Evolutionary conservation across 1,140 invertebrate species (phyloP), one percentile per base, ranked within the genome.

Genomic region (Cardiocondyla obscurior): DNA sequence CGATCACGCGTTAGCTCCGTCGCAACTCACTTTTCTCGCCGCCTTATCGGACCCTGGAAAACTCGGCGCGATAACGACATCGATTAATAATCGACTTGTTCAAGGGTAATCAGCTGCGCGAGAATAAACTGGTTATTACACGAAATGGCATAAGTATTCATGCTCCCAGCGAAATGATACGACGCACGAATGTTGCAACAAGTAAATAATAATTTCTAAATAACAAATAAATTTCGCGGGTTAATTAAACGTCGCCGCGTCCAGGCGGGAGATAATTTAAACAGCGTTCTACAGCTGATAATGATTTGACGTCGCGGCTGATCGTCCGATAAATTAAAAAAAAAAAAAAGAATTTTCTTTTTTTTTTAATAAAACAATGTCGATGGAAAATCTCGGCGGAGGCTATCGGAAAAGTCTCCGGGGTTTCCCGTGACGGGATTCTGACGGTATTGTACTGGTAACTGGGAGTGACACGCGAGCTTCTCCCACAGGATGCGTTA

Each of bases 391-490:
- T 79, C 49, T 77, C 28, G 42, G 33, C 49, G 49, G 55, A 85
- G 64, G 28, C 8, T 51, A 86, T 87, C 83, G 53, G 36, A 39
- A 39, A 55, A 73, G 79, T 60, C 77, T 39, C 72, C 64, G 69
- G 69, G 85, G 84, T 87, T 85, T 91, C 85, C 83, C 88, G 69
- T 91, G 84, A 91, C 89, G 88, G 85, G 64, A 90, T 89, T 88
- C 82, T 90, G 77, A 69, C 42, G 64, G 53, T 51, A 85, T 88
- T 88, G 86, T 88, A 69, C 67, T 36, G 36, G 81, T 92, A 92
- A 91, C 88, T 89, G 84, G 85, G 89, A 92, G 85, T 89, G 90
- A 92, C 92, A 88, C 89, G 90, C 88, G 79, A 88, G 86, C 82
- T 85, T 87, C 89, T 91, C 92, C 89, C 89, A 89, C 90, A 91